Evolutionary conservation across 2,797 vertebrate genomes (phyloP), one percentile per base, ranked within the genome.

Genomic region (Microctenopoma steveboyesi): DNA sequence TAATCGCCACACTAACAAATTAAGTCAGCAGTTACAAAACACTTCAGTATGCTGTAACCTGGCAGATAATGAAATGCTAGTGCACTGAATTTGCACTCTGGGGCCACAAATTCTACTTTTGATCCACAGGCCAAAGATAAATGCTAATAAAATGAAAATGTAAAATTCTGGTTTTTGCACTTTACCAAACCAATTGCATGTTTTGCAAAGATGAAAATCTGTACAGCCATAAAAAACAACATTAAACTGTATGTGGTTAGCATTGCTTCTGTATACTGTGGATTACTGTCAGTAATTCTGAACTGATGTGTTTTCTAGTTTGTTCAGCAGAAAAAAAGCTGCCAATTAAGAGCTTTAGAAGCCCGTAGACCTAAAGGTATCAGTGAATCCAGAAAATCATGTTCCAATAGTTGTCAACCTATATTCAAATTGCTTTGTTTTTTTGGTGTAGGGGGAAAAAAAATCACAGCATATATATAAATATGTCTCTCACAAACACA

Each of bases 61-160:
- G 22, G 56, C 60, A 85, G 48, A 4, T 46, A 48, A 53, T n/a
- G 14, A 79, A 69, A 64, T 51, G 43, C 45, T 30, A 51, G 54
- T 13, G 5, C 10, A 48, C 5, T 67, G 8, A 64, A 56, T 71
- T 51, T 3, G 62, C 69, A 67, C 58, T 79, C 3, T 62, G 45
- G 16, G 15, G 49, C 63, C 12, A 64, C 49, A 45, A 56, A 18
- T 0, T 46, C 1, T 39, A 54, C 7, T 64, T 86, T 76, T 77
- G 74, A 72, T 75, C 62, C 5, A 82, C 72, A 30, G 55, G 60
- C 74, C 64, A 63, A 22, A 22, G 22, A 1, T 1, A 67, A 62
- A 18, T 62, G 65, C 80, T 84, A 80, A 76, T 79, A 82, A 84
- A 87, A 65, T 27, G 22, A 82, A 84, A 87, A 65, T 27, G 22